These are phyloP conservation scores for Cetonia aurata DNA, from an alignment of 2,888 invertebrate genomes.

Conservation along the genomic window DNA sequence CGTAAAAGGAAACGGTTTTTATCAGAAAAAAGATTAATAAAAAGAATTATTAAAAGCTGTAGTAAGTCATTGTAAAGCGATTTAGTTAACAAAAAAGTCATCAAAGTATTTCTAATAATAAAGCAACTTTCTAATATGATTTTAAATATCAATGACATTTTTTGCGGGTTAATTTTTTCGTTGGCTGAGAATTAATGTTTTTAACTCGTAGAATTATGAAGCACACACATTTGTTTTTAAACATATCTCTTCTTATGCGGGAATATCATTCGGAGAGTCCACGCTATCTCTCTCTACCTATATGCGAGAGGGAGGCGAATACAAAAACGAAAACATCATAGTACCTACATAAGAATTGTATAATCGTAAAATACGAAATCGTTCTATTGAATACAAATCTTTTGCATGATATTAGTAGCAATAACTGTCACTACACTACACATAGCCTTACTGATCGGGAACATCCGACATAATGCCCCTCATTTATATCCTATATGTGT, in stretches of 20 bases:
- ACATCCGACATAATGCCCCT: slow-evolving; percentile 22
- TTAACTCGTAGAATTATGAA: no score
- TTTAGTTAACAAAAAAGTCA: slow-evolving; percentile 1
- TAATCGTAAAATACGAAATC: slow-evolving; percentile 14
- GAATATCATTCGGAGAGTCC: no score
- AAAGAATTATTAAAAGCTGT: neutral
- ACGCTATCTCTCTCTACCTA: no score
- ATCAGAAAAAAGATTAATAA: neutral
- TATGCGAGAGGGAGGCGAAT: neutral
- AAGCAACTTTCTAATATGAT: slow-evolving; percentile 23
- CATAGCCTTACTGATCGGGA: slow-evolving; percentile 10
- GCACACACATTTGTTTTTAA: no score
- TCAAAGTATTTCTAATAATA: neutral
- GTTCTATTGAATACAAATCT: slow-evolving; percentile 24
- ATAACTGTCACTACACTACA: slow-evolving; percentile 2
- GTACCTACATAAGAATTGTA: slow-evolving; percentile 16
- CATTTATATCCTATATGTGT: slow-evolving; percentile 33
- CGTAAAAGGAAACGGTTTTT: neutral
- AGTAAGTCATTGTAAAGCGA: slow-evolving; percentile 11
- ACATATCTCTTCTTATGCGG: no score
- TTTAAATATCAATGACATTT: slow-evolving; percentile 20
- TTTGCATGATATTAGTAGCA: slow-evolving; percentile 13
- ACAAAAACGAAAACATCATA: neutral
- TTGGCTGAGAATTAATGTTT: neutral
- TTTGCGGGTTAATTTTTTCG: slow-evolving; percentile 7